phyloP scores from a whole-genome alignment of 2,888 invertebrate species.

The Tetheella fluctuosa region DNA sequence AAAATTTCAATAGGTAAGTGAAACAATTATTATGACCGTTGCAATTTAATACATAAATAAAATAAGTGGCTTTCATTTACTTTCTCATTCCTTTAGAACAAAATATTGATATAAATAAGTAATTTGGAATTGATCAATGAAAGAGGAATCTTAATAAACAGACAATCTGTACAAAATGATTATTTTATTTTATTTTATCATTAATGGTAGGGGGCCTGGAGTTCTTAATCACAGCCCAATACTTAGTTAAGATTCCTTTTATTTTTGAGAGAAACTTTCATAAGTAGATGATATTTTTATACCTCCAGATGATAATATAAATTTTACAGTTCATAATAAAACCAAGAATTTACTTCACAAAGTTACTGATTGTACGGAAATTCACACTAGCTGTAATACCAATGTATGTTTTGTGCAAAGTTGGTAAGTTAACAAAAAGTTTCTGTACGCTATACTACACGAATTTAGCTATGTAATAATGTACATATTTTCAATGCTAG shows the following conservation, averaged over 20 bases:
- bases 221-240: too few relatives aligned
- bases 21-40: not conserved
- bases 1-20: not conserved
- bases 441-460: constrained; percentile 1
- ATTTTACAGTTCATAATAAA: not conserved
- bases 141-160: too few relatives aligned
- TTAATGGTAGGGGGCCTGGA: too few relatives aligned
- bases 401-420: constrained; percentile 5
- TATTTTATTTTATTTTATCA: too few relatives aligned
- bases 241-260: too few relatives aligned
- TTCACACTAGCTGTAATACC: constrained; percentile 6
- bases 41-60: not conserved
- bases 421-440: not conserved
- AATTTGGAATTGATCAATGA: too few relatives aligned
- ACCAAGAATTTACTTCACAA: not conserved
- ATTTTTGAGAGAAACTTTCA: too few relatives aligned
- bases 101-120: not conserved
- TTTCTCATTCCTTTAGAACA: not conserved
- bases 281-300: not conserved
- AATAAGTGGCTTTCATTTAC: not conserved
- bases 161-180: too few relatives aligned
- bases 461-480: not conserved
- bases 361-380: constrained; percentile 8
- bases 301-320: not conserved
- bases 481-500: not conserved